These are phyloP conservation scores for Dendrolimus punctatus DNA, from an alignment of 1,140 invertebrate species.

Conservation along the genomic window DNA sequence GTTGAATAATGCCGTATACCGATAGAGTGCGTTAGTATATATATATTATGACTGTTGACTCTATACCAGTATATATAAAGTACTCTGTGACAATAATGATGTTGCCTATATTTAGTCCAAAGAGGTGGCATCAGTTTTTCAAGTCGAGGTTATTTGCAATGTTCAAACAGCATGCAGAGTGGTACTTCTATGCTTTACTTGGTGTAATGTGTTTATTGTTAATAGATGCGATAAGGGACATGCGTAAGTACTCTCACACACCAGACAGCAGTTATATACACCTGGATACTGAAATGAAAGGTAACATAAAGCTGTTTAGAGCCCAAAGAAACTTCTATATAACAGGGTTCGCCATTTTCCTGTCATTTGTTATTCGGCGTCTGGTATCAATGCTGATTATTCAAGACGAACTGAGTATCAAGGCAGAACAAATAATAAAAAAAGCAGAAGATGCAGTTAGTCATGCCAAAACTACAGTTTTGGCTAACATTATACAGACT, in stretches of 20 bases:
- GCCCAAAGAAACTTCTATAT: slow-evolving; percentile 68
- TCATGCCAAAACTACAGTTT: slow-evolving; percentile 37
- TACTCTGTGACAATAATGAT: too few relatives aligned
- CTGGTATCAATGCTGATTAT: slow-evolving; percentile 58
- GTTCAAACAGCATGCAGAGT: slow-evolving; percentile 36
- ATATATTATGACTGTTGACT: too few relatives aligned
- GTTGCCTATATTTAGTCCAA: slow-evolving; percentile 55
- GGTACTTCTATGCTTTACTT: slow-evolving; percentile 56
- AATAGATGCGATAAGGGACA: slow-evolving; percentile 59
- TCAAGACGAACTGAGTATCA: slow-evolving; percentile 51
- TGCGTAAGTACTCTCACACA: slow-evolving; percentile 52
- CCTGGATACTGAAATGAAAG: slow-evolving; percentile 53
- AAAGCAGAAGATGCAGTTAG: slow-evolving; percentile 49
- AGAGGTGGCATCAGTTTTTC: slow-evolving; percentile 53
- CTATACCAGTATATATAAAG: too few relatives aligned
- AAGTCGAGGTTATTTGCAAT: slow-evolving; percentile 45
- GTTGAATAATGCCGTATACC: too few relatives aligned
- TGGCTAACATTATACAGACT: slow-evolving; percentile 24
- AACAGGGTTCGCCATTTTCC: slow-evolving; percentile 60
- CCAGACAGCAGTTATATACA: slow-evolving; percentile 25
- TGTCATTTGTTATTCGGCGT: slow-evolving; percentile 59
- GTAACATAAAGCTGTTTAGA: slow-evolving; percentile 52
- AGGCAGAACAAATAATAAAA: slow-evolving; percentile 54
- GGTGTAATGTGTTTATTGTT: slow-evolving; percentile 50
- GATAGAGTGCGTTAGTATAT: too few relatives aligned